A percentile compares a stretch with the other conserved stretches of the same genome.
These are phyloP conservation scores for Acinonyx jubatus DNA, from an alignment of 2,113 vertebrate genomes.

Conservation along the genomic window DNA sequence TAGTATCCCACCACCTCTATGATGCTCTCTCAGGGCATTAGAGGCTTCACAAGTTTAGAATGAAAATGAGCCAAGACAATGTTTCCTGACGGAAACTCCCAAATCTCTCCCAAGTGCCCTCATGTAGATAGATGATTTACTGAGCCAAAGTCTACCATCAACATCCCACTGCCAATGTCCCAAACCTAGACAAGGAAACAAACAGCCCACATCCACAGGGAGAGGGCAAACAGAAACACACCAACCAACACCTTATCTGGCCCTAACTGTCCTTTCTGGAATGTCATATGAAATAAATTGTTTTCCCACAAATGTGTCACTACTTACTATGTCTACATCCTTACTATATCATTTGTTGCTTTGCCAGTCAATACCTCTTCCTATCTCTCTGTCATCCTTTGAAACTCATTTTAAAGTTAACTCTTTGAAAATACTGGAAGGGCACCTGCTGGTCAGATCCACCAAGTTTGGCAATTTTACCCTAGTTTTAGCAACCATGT, in stretches of 20 bases:
- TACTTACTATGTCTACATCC: neutral
- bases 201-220: neutral
- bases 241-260: neutral
- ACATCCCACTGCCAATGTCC: neutral
- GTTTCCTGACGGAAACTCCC: neutral
- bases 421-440: neutral
- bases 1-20: neutral
- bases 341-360: neutral
- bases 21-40: neutral
- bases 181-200: neutral
- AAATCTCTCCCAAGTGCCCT: neutral
- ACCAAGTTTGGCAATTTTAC: neutral
- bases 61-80: neutral
- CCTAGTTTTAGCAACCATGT: neutral
- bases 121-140: neutral
- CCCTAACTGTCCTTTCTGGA: neutral
- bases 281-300: neutral
- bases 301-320: neutral
- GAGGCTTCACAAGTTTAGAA: neutral
- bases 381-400: neutral
- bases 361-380: neutral
- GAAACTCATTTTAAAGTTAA: neutral
- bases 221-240: neutral
- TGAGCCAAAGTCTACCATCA: neutral
- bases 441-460: neutral